These are phyloP conservation scores for Therioaphis trifolii DNA, from an alignment of 2,888 invertebrate genomes.

Conservation along the genomic window DNA sequence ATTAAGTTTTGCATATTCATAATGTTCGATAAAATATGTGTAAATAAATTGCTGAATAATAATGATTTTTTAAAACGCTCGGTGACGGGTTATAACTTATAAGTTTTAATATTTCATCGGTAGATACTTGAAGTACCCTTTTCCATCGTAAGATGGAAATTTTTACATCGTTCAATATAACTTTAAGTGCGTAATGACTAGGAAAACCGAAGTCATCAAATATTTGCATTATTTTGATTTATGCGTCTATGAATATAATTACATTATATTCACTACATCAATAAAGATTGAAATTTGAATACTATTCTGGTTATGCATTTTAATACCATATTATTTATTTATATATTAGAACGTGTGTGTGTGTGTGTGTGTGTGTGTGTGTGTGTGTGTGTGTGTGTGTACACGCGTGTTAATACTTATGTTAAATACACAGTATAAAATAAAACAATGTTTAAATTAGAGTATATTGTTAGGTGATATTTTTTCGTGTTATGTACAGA, in stretches of 20 bases:
- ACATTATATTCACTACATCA: neutral
- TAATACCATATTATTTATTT: too few relatives aligned
- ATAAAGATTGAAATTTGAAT: too few relatives aligned
- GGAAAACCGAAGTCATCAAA: slow-evolving; percentile 7
- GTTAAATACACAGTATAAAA: too few relatives aligned
- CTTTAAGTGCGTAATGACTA: neutral
- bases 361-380: too few relatives aligned
- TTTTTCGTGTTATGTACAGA: too few relatives aligned
- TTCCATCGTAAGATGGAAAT: neutral
- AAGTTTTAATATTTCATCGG: slow-evolving; percentile 33
- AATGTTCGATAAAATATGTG: neutral
- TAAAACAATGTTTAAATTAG: neutral
- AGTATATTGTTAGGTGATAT: neutral
- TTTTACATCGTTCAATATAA: neutral
- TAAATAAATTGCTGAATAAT: slow-evolving; percentile 41
- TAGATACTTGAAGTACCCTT: neutral
- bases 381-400: too few relatives aligned
- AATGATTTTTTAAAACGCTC: slow-evolving; percentile 20
- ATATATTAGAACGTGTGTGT: too few relatives aligned
- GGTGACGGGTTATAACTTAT: neutral
- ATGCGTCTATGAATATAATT: neutral
- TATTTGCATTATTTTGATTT: neutral
- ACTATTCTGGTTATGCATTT: too few relatives aligned
- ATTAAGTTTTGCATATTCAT: slow-evolving; percentile 28
- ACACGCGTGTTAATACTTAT: too few relatives aligned